These are phyloP conservation scores for Salvelinus alpinus DNA, from an alignment of 2,113 vertebrate species.

Conservation along the genomic window DNA sequence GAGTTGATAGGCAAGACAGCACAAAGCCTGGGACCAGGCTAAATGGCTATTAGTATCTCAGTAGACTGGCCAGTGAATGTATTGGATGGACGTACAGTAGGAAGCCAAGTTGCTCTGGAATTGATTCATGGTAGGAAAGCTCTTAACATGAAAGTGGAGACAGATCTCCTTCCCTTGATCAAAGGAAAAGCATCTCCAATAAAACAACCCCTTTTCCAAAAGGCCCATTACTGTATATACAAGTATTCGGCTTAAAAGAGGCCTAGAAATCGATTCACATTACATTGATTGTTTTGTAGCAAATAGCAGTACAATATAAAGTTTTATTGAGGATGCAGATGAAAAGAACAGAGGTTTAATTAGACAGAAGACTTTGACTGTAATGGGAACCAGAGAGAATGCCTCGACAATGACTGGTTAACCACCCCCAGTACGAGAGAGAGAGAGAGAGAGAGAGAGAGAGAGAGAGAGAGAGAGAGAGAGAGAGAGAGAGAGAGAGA, in stretches of 20 bases:
- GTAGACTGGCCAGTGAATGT: background rate
- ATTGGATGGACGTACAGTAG: background rate
- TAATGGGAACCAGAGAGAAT: constrained; percentile 49
- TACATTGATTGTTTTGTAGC: constrained; percentile 6
- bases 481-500: background rate
- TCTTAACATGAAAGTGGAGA: background rate
- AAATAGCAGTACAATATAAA: background rate
- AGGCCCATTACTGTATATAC: background rate
- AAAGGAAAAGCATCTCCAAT: background rate
- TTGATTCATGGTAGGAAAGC: background rate
- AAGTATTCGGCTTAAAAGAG: background rate
- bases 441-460: background rate
- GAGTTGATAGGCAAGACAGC: too few relatives aligned
- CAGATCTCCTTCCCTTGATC: background rate
- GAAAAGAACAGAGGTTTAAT: constrained; percentile 26
- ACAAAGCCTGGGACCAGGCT: too few relatives aligned
- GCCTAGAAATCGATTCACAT: background rate
- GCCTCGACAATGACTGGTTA: constrained; percentile 55
- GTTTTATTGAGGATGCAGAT: constrained; percentile 25
- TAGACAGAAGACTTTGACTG: constrained; percentile 27
- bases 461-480: background rate
- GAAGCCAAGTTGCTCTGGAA: background rate
- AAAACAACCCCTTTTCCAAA: background rate
- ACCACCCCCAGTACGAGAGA: constrained; percentile 3
- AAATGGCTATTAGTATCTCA: background rate